Evolutionary conservation across 2,113 vertebrate genomes (phyloP), one percentile per base, ranked within the genome.

Genomic region (Macquaria australasica): DNA sequence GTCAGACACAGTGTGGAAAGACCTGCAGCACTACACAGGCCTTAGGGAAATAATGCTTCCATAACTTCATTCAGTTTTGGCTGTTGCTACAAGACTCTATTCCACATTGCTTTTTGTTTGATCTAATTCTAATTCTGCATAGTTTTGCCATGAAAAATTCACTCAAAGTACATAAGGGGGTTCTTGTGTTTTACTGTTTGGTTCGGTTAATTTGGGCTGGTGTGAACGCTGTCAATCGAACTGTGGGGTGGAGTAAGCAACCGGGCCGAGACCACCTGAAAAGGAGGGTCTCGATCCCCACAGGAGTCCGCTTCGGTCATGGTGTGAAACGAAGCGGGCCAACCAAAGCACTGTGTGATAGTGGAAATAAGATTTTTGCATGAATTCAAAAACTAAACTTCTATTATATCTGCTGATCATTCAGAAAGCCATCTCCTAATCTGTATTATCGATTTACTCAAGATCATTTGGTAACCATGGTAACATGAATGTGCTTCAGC

Each of bases 1-100:
- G 95, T 95, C 9, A 87, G 90, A 60, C 25, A 45, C 67, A 48
- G 25, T 28, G 23, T 7, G 31, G 37, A 56, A 39, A 37, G n/a
- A 39, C 23, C 28, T n/a, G 48, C 18, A 21, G 25, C 25, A 48
- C 5, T 34, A 12, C 51, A 53, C 23, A 45, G 72, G 23, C 56
- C 23, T 14, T 28, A 23, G 2, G 1, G 8, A 55, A 37, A 45
- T 63, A 63, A 48, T 48, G 1, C 10, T 48, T 48, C 45, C 45
- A 16, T 14, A 14, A 45, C 14, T 14, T 45, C 45, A 45, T 16
- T 16, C 14, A 48, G 15, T 48, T 16, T 48, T 48, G 5, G 45
- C 45, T 16, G 4, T 16, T 48, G 45, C 45, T 48, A 16, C 5
- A 59, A 58, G 6, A 31, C 2, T 25, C 6, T 25, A 28, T 60